Conservation (phyloP, 2,113 vertebrate genomes). For the Apodemus speciosus region DNA sequence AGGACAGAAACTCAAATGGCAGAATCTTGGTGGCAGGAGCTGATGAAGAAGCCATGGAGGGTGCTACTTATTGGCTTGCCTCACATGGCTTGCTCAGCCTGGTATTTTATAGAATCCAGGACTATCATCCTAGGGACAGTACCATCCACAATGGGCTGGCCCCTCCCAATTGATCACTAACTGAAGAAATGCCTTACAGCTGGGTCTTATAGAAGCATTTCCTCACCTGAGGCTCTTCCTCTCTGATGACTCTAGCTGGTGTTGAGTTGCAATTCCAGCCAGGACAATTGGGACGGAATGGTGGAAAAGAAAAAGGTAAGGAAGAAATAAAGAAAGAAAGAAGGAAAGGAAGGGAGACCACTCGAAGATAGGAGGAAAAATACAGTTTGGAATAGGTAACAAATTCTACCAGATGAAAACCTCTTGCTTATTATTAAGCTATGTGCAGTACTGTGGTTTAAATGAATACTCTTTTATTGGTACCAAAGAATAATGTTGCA, state of each 20-base stretch:
- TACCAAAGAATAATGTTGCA: conserved; percentile 67
- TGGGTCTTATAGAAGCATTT: background rate
- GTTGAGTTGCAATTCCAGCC: background rate
- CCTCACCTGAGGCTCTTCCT: background rate
- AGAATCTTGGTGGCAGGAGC: background rate
- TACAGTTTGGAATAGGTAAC: conserved; percentile 43
- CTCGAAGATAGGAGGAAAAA: background rate
- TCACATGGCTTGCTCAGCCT: background rate
- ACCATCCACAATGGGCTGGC: background rate
- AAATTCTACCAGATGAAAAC: conserved; percentile 41
- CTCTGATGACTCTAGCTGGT: background rate
- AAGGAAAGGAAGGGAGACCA: too few species aligned
- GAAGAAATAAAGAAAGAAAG: background rate
- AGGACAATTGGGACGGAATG: background rate
- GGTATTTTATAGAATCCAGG: background rate
- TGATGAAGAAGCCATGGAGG: background rate
- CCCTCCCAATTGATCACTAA: background rate
- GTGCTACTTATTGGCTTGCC: background rate
- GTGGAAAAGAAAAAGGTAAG: too few species aligned
- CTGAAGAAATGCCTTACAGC: background rate
- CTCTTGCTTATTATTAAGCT: conserved; percentile 51
- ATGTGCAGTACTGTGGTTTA: conserved; percentile 56
- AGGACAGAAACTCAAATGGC: background rate
- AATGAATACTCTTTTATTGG: conserved; percentile 67
- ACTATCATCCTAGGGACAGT: background rate